A percentile compares a stretch with the other conserved stretches of the same genome.
phyloP scores from a whole-genome alignment of 2,888 invertebrate species.

The Quadriops clusia region DNA sequence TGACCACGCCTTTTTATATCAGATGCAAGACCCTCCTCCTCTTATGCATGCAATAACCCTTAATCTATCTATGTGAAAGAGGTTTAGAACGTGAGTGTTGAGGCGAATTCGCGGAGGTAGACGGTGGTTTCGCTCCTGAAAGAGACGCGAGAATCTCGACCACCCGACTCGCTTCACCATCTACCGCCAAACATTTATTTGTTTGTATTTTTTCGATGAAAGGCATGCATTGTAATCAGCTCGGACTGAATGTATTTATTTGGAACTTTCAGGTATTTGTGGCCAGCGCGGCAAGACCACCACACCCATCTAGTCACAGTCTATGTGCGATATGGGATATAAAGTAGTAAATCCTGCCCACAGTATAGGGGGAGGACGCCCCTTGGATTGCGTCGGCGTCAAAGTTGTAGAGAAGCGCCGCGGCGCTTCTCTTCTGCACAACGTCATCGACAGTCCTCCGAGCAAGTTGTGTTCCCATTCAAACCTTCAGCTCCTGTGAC shows the following conservation, averaged over 20 bases:
- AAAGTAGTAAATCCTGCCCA: conserved; percentile 37
- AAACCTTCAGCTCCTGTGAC: conserved; percentile 1
- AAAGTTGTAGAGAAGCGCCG: conserved; percentile 27
- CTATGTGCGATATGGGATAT: conserved; percentile 46
- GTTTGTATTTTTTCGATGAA: conserved; percentile 5
- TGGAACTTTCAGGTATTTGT: conserved; percentile 15
- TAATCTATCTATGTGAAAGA: conserved; percentile 24
- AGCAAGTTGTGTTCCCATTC: conserved; percentile 23
- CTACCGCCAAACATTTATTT: conserved; percentile 5
- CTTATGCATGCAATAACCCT: conserved; percentile 25
- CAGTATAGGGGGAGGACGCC: conserved; percentile 34
- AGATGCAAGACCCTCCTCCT: conserved; percentile 29
- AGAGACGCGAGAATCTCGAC: conserved; percentile 6
- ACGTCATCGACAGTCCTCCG: conserved; percentile 27
- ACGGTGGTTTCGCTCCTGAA: too few relatives aligned
- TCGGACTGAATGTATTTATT: conserved; percentile 8
- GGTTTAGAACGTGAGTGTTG: conserved; percentile 24
- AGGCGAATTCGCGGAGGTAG: conserved; percentile 6
- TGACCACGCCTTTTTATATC: conserved; percentile 35
- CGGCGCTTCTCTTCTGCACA: conserved; percentile 30
- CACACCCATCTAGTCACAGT: conserved; percentile 40
- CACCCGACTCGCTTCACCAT: conserved; percentile 4
- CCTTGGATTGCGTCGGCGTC: conserved; percentile 37
- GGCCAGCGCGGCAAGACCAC: conserved; percentile 38
- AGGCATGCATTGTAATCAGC: conserved; percentile 22